Base-by-base conservation (phyloP, 2,113 vertebrate genomes). In the Ptilonorhynchus violaceus region DNA sequence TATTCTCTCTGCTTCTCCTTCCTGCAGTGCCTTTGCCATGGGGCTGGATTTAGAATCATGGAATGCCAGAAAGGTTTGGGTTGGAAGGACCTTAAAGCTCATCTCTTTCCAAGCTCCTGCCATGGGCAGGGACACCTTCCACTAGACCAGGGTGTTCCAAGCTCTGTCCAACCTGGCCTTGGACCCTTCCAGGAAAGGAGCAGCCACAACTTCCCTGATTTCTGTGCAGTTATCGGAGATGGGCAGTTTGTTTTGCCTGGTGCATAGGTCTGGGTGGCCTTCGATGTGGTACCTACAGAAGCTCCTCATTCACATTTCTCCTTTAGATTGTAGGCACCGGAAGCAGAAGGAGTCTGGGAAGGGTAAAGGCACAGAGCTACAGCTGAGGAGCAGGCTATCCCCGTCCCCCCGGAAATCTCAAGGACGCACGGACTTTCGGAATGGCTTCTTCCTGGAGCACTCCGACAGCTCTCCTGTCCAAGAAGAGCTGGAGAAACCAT, bases 401-500 rank as follows among this genome's bases (percentile, higher is more conserved):
- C 97, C 97, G 4, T 95, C 97, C 10, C 87, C 97, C 49, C 96
- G 80, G n/a, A 98, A 98, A 86, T 41, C 95, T 83, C 97, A 98
- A 80, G 98, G 97, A 33, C 97, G 96, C 74, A 83, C 97, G 6
- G 98, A 98, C 93, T 98, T 98, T 88, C 97, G 96, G 81, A 98
- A 98, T 68, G 98, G 98, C 92, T 98, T 98, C 87, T 98, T 97
- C 79, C 89, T 98, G 95, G 97, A 97, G 87, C 97, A 97, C 87
- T 93, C 97, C 0, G 93, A 97, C 50, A 97, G 97, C 31, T 98
- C 98, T 89, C 88, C 97, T 4, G 96, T 95, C 78, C 98, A 98
- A 37, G 98, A 99, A 88, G 97, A 97, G 92, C 96, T 95, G 33
- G 99, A 99, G 96, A 99, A 99, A 91, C 99, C 99, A 76, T 98